Evolutionary conservation across 2,888 invertebrate genomes (phyloP).

Genomic region (Drosophila nigritarsus): DNA sequence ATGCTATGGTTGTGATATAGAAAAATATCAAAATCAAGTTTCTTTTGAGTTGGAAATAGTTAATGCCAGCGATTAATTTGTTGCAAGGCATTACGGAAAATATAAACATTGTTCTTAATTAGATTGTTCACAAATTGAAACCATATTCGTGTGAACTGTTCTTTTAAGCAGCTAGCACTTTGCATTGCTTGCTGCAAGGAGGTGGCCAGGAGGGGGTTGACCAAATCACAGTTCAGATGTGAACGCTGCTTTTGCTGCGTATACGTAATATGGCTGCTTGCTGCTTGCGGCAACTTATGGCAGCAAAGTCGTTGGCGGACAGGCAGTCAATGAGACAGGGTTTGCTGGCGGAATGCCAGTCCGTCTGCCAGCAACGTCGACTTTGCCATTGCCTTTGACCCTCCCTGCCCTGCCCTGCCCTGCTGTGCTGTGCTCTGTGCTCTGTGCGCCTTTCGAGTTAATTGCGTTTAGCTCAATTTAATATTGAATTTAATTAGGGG

Average conservation of each 20-base stretch:
- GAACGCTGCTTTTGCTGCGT: slow-evolving; percentile 29
- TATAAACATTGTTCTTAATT: not conserved
- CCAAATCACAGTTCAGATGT: slow-evolving; percentile 45
- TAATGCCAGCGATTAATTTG: not conserved
- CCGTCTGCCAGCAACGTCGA: slow-evolving; percentile 16
- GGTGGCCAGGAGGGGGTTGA: not conserved
- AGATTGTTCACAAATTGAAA: not conserved
- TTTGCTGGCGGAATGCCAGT: slow-evolving; percentile 37
- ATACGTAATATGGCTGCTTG: slow-evolving; percentile 36
- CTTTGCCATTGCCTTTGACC: slow-evolving; percentile 4
- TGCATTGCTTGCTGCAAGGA: not conserved
- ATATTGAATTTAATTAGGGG: slow-evolving; percentile 82
- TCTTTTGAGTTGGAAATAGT: not conserved
- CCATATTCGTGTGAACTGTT: not conserved
- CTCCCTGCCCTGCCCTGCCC: slow-evolving; percentile 8
- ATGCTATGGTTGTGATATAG: not conserved
- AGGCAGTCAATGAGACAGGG: not conserved
- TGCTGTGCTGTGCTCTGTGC: slow-evolving; percentile 17
- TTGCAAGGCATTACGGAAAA: not conserved
- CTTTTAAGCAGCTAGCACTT: slow-evolving; percentile 1
- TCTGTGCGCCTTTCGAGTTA: slow-evolving; percentile 74
- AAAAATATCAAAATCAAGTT: not conserved
- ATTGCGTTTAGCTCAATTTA: slow-evolving; percentile 83
- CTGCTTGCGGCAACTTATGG: slow-evolving; percentile 25
- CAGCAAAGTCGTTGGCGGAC: slow-evolving; percentile 3